Evolutionary conservation across 2,797 vertebrate genomes (phyloP), one percentile per base, ranked within the genome.

Genomic region (Coregonus sp.): DNA sequence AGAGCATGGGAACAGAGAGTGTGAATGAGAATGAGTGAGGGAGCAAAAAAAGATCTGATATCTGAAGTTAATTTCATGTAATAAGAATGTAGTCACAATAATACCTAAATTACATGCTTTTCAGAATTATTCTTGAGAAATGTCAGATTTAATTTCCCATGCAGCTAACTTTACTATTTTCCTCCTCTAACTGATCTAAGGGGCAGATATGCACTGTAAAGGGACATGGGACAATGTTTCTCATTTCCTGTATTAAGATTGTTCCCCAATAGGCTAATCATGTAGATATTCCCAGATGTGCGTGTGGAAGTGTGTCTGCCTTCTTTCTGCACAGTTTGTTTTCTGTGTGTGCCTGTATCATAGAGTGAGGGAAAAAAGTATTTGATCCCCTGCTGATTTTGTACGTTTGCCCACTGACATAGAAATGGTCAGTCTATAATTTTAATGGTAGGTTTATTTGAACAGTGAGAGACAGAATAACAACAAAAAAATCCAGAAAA

Each of bases 221-320:
- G 90, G 88, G 91, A 91, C 40, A 47, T 47, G 83, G 86, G 89
- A 90, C 90, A 90, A 80, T 87, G 82, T 86, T 86, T 92, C 86
- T 89, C 87, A 88, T 91, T 92, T 91, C 90, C 91, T 90, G 89
- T 79, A 84, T 35, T 9, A 31, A 20, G 86, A 86, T 91, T 86
- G 87, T 47, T 56, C 18, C 52, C 20, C 25, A 31, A 66, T 12
- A 29, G 63, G 2, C n/a, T 47, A 9, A 47, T 47, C 40, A 47
- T n/a, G n/a, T 59, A 16, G 5, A 59, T 59, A 59, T n/a, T 59
- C 54, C 54, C 54, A 59, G 54, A 59, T 83, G 80, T 86, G 31
- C 74, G 59, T 76, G 75, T 84, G 83, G 79, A 75, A 71, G 70
- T 73, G 70, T 65, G 76, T 52, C 76, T 76, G 51, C 72, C 33